These are phyloP conservation scores for Diabrotica undecimpunctata DNA, from an alignment of 1,140 invertebrate species.

Conservation along the genomic window DNA sequence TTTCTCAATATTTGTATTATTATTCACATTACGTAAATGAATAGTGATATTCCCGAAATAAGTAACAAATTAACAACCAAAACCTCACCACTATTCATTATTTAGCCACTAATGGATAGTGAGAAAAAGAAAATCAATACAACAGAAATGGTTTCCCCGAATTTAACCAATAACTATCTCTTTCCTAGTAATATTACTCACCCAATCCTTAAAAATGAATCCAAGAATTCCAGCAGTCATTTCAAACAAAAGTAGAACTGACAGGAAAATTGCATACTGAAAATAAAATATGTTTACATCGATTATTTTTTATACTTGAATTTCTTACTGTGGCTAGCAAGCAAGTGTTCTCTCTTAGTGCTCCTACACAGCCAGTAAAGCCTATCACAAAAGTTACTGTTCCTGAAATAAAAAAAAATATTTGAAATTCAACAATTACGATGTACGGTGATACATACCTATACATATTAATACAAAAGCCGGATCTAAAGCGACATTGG, in stretches of 20 bases:
- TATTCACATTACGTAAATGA: no score
- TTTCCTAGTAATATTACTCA: slow-evolving; percentile 50
- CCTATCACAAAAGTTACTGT: slow-evolving; percentile 91
- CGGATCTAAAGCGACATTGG: slow-evolving; percentile 88
- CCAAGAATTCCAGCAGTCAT: slow-evolving; percentile 86
- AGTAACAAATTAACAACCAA: no score
- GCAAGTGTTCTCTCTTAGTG: slow-evolving; percentile 83
- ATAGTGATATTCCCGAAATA: no score
- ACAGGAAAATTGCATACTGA: slow-evolving; percentile 91
- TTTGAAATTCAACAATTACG: neutral
- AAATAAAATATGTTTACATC: slow-evolving; percentile 48
- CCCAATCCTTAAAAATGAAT: slow-evolving; percentile 97
- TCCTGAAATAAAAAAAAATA: slow-evolving; percentile 53
- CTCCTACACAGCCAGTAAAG: slow-evolving; percentile 96
- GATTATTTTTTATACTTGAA: slow-evolving; percentile 7
- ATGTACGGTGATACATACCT: slow-evolving; percentile 67
- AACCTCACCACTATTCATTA: no score
- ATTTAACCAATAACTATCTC: neutral
- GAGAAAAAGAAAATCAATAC: slow-evolving; percentile 13
- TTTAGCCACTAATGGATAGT: no score
- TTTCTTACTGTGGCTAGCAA: slow-evolving; percentile 75
- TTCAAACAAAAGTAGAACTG: slow-evolving; percentile 83
- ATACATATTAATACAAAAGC: slow-evolving; percentile 92
- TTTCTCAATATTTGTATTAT: no score
- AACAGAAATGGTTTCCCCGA: neutral